Percentiles rank a stretch among this genome's conserved stretches.
These are phyloP conservation scores for Tachina grossa DNA, from an alignment of 2,888 invertebrate species.

Conservation along the genomic window DNA sequence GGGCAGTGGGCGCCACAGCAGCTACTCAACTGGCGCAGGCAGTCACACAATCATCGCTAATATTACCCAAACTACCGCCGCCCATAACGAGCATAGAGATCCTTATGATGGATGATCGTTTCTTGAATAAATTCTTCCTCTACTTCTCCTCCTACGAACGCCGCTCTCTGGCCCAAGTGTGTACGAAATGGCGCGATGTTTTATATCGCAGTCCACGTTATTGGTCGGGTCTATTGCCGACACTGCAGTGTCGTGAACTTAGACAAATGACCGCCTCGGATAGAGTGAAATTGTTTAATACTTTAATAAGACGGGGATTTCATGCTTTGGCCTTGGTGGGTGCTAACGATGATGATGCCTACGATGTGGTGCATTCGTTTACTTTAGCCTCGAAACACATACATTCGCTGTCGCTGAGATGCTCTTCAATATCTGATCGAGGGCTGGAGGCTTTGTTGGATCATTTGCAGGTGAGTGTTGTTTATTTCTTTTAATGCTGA, in stretches of 20 bases:
- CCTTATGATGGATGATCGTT: constrained; percentile 92
- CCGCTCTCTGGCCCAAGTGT: constrained; percentile 91
- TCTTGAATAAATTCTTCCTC: constrained; percentile 92
- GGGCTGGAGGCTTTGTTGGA: constrained; percentile 94
- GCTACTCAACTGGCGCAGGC: constrained; percentile 80
- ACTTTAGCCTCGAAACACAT: constrained; percentile 92
- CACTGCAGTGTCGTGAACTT: constrained; percentile 92
- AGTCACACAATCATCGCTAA: constrained; percentile 76
- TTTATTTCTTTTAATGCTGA: not conserved
- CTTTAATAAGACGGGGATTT: constrained; percentile 92
- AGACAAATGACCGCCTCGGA: constrained; percentile 85
- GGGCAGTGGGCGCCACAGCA: constrained; percentile 72
- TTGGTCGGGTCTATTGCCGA: constrained; percentile 94
- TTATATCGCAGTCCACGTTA: constrained; percentile 93
- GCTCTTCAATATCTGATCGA: constrained; percentile 95
- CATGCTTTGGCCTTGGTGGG: constrained; percentile 92
- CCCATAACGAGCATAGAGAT: constrained; percentile 88
- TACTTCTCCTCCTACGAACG: constrained; percentile 92
- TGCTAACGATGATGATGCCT: constrained; percentile 94
- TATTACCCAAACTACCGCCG: constrained; percentile 83
- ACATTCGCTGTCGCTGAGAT: constrained; percentile 92
- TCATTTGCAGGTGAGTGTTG: constrained; percentile 89
- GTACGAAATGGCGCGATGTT: constrained; percentile 93
- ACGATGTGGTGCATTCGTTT: constrained; percentile 93
- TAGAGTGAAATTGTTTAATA: constrained; percentile 88